These are phyloP conservation scores for Murina feae DNA, from an alignment of 2,113 vertebrate species.

Conservation along the genomic window DNA sequence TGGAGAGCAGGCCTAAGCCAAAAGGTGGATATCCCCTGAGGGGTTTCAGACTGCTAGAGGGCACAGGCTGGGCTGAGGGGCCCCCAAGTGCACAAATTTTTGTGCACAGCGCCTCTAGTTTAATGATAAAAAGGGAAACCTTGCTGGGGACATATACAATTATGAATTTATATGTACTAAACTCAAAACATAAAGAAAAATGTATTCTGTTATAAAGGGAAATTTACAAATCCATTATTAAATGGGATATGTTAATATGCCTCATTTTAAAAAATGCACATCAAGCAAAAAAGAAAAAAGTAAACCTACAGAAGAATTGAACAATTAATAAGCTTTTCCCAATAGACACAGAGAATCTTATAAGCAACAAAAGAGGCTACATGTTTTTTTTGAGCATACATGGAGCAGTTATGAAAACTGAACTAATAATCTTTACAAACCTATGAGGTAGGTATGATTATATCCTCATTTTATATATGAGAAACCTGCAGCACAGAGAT, in stretches of 20 bases:
- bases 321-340: background rate
- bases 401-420: background rate
- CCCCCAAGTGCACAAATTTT: too few species aligned
- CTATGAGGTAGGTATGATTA: background rate
- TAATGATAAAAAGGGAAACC: background rate
- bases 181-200: background rate
- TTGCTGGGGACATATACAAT: background rate
- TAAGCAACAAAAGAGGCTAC: background rate
- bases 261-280: background rate
- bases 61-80: too few species aligned
- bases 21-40: too few species aligned
- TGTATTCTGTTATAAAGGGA: background rate
- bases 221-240: background rate
- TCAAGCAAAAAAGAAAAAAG: background rate
- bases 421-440: background rate
- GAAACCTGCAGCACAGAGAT: background rate
- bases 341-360: background rate
- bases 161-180: background rate
- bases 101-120: too few species aligned
- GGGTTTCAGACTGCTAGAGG: too few species aligned
- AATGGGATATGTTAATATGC: background rate
- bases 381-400: background rate
- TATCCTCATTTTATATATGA: background rate
- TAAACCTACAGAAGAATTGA: background rate
- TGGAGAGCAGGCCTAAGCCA: too few species aligned